Percentiles rank a stretch among this genome's conserved stretches.
Evolutionary conservation across 2,113 vertebrate genomes (phyloP).

Genomic region (Gorilla gorilla): DNA sequence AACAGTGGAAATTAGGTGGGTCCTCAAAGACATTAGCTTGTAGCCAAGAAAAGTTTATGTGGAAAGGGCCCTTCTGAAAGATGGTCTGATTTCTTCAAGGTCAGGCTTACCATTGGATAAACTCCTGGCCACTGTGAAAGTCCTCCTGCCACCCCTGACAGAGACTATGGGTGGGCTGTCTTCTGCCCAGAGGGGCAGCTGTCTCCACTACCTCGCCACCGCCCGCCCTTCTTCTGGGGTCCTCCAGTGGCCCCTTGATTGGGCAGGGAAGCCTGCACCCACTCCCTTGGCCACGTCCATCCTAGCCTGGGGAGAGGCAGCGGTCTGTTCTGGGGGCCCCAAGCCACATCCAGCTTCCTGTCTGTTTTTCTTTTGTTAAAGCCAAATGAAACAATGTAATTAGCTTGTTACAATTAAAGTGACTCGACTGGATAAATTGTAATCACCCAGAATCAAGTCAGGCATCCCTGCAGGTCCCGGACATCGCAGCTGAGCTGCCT

Average conservation of each 20-base stretch:
- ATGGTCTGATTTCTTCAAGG: background rate
- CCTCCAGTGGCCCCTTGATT: background rate
- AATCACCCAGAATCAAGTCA: conserved; percentile 99
- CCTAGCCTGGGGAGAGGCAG: conserved; percentile 1
- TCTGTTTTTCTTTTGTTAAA: conserved; percentile 98
- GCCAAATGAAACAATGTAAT: conserved; percentile 99
- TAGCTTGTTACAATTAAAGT: conserved; percentile 99
- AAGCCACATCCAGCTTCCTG: conserved; percentile 87
- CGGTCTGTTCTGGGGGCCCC: conserved; percentile 41
- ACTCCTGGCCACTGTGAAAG: background rate
- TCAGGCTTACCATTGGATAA: background rate
- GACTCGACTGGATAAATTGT: conserved; percentile 99
- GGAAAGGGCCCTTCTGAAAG: background rate
- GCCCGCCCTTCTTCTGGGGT: background rate
- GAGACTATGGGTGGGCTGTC: background rate
- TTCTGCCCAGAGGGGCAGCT: conserved; percentile 54
- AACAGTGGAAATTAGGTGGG: background rate
- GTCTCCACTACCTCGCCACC: background rate
- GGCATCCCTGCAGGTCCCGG: conserved; percentile 98
- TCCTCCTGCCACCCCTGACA: background rate
- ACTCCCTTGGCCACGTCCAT: background rate
- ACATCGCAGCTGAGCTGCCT: conserved; percentile 98
- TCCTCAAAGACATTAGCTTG: background rate
- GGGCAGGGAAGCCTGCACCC: background rate
- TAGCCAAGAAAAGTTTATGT: background rate